Evolutionary conservation across 2,888 invertebrate species (phyloP).

Genomic region (Thelaira solivaga): DNA sequence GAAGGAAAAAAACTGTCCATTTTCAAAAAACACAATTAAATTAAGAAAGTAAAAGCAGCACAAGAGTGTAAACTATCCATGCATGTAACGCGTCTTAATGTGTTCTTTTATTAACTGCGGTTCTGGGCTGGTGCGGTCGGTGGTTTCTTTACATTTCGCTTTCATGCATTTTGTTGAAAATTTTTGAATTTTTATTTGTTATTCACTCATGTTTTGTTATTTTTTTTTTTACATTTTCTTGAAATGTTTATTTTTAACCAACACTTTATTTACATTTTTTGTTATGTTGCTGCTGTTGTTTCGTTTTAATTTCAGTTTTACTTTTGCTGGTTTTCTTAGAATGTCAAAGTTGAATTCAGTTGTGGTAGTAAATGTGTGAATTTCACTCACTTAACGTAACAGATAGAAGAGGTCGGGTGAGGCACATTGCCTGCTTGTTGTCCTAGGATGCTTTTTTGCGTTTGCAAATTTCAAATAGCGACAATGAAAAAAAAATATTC

Average conservation of each 20-base stretch:
- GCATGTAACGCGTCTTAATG: neutral
- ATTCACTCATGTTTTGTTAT: neutral
- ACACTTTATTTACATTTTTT: constrained; percentile 4
- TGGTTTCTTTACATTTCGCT: neutral
- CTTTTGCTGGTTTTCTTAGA: constrained; percentile 14
- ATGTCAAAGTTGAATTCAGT: constrained; percentile 51
- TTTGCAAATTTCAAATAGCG: neutral
- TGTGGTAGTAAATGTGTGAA: constrained; percentile 34
- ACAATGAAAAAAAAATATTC: neutral
- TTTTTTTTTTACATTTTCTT: constrained; percentile 1
- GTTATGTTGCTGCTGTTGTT: neutral
- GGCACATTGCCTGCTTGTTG: constrained; percentile 5
- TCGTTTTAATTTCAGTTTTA: neutral
- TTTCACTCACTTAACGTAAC: neutral
- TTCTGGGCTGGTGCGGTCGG: neutral
- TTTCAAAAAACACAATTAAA: constrained; percentile 24
- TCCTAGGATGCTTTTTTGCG: constrained; percentile 8
- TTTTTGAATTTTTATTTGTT: neutral
- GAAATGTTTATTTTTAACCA: constrained; percentile 26
- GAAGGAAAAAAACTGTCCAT: neutral
- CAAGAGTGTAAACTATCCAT: neutral
- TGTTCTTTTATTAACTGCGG: neutral
- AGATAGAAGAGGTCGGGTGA: neutral
- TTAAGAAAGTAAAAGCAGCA: neutral
- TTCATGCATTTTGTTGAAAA: neutral